Evolutionary conservation across 2,888 invertebrate genomes (phyloP).

Genomic region (Scaptomyza polygonia): DNA sequence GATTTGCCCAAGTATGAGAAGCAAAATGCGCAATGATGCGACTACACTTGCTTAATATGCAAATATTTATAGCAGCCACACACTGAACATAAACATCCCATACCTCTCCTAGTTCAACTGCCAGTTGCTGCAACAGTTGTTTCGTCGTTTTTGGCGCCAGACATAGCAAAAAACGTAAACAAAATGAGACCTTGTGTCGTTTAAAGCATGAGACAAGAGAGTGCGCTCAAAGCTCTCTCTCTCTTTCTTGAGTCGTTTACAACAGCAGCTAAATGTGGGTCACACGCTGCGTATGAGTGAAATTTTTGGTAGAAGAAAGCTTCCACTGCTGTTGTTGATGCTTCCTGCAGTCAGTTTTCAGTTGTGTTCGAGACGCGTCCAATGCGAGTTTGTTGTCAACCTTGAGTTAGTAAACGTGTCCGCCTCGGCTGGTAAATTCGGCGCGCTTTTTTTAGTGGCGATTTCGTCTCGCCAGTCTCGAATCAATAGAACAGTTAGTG

Average conservation of each 20-base stretch:
- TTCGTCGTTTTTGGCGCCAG: conserved; percentile 70
- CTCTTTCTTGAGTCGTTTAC: conserved; percentile 34
- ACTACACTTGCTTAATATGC: conserved; percentile 22
- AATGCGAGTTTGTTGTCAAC: conserved; percentile 20
- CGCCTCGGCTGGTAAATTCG: conserved; percentile 33
- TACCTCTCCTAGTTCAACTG: neutral
- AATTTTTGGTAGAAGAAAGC: conserved; percentile 12
- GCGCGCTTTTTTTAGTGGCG: conserved; percentile 58
- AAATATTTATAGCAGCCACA: conserved; percentile 37
- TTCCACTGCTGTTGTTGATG: neutral
- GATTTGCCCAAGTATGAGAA: neutral
- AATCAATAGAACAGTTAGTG: conserved; percentile 42
- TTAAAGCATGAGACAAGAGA: conserved; percentile 5
- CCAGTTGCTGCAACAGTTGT: conserved; percentile 66
- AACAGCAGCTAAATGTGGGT: conserved; percentile 58
- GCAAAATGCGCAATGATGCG: conserved; percentile 21
- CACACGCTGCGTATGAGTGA: conserved; percentile 69
- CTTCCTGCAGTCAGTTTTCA: conserved; percentile 11
- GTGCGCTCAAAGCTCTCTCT: conserved; percentile 23
- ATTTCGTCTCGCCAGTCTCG: conserved; percentile 41
- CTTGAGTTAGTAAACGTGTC: conserved; percentile 3
- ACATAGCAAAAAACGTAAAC: conserved; percentile 72
- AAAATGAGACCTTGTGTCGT: conserved; percentile 31
- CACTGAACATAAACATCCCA: neutral
- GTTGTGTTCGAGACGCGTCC: conserved; percentile 36